A percentile compares a stretch with the other conserved stretches of the same genome.
Conservation (phyloP, 2,888 invertebrate species). For the Dermolepida albohirtum region DNA sequence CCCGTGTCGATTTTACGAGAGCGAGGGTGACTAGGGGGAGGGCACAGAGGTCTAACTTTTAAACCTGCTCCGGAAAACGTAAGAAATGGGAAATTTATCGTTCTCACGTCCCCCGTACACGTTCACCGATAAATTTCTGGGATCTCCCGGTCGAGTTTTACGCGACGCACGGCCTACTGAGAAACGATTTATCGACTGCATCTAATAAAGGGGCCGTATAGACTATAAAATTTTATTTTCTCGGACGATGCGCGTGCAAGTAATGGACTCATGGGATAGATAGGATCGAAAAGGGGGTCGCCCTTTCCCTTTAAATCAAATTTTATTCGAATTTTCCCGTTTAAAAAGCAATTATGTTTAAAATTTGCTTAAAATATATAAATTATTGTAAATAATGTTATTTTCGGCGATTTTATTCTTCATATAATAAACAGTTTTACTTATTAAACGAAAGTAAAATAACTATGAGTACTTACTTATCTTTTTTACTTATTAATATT, state of each 20-base stretch:
- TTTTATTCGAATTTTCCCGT: no score
- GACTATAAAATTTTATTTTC: conserved; percentile 15
- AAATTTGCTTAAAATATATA: no score
- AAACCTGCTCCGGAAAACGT: conserved; percentile 4
- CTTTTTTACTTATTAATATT: no score
- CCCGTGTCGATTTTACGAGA: background rate
- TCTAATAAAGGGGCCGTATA: conserved; percentile 9
- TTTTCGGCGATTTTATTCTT: no score
- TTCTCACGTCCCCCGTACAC: background rate
- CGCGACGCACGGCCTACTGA: conserved; percentile 8
- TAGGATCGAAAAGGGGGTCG: no score
- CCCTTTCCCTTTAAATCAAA: no score
- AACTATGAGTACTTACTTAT: no score
- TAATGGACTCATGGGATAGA: background rate
- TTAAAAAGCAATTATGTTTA: no score
- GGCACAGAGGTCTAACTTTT: background rate
- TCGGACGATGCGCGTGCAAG: conserved; percentile 4
- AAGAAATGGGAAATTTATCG: conserved; percentile 7
- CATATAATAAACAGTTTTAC: no score
- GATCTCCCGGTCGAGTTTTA: conserved; percentile 1
- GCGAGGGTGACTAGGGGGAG: background rate
- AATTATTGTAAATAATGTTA: no score
- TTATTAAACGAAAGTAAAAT: no score
- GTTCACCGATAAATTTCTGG: conserved; percentile 1
- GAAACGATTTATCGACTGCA: conserved; percentile 15